phyloP scores from a whole-genome alignment of 2,797 vertebrate species.

The Macropodus opercularis region DNA sequence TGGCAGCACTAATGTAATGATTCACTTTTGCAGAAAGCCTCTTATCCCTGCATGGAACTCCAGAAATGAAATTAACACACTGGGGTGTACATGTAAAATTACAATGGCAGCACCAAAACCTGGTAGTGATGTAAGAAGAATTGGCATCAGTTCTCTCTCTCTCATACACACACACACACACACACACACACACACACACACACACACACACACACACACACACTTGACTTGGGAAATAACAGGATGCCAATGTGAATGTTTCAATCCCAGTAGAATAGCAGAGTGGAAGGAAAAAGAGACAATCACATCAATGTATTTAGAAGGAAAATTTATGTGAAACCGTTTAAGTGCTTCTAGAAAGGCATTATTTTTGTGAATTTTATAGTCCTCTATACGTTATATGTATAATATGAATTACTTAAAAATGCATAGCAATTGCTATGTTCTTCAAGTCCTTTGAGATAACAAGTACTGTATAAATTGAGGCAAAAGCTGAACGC shows the following conservation, averaged over 20 bases:
- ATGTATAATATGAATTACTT: constrained; percentile 1
- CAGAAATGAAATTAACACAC: constrained; percentile 16
- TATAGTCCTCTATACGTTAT: neutral
- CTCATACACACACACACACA: no score
- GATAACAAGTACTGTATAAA: constrained; percentile 18
- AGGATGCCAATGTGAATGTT: constrained; percentile 1
- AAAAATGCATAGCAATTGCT: constrained; percentile 25
- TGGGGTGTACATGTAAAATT: constrained; percentile 12
- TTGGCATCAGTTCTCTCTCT: neutral
- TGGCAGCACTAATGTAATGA: constrained; percentile 14
- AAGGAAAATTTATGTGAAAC: constrained; percentile 9
- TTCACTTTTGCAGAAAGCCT: constrained; percentile 31
- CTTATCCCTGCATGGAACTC: constrained; percentile 20
- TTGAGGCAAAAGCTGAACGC: neutral
- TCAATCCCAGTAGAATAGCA: neutral
- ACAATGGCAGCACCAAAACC: constrained; percentile 8
- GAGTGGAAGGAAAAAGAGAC: neutral
- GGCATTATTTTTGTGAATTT: constrained; percentile 9
- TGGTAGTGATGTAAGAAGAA: neutral
- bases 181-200: no score
- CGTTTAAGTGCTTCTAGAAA: constrained; percentile 5
- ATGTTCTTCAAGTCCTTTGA: constrained; percentile 13
- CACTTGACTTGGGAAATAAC: constrained; percentile 9
- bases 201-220: no score
- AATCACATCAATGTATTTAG: constrained; percentile 23